A percentile compares a stretch with the other conserved stretches of the same genome.
Conservation (phyloP, 2,888 invertebrate species). For the Sinodicranocentrus sp. region DNA sequence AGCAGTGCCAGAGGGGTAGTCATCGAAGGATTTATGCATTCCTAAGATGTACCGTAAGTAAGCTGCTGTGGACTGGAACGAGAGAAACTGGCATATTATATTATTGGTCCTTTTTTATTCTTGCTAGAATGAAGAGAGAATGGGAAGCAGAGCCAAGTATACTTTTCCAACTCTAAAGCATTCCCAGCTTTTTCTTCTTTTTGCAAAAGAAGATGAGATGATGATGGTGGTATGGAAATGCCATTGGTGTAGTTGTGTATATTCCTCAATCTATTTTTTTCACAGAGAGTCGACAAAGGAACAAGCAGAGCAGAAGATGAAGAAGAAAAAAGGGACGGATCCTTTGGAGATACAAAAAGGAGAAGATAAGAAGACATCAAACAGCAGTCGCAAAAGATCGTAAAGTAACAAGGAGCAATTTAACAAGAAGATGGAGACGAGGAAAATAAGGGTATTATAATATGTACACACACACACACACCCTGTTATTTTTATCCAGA, state of each 20-base stretch:
- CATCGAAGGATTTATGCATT: slow-evolving; percentile 28
- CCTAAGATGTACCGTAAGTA: slow-evolving; percentile 8
- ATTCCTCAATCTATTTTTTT: background rate
- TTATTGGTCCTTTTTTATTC: background rate
- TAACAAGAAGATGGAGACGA: background rate
- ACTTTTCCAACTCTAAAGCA: background rate
- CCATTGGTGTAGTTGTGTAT: background rate
- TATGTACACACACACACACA: background rate
- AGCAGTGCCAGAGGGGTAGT: background rate
- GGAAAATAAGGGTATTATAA: background rate
- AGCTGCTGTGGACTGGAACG: slow-evolving; percentile 15
- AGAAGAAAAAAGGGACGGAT: background rate
- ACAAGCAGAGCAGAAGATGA: slow-evolving; percentile 10
- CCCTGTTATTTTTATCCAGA: no score
- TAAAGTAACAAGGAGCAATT: background rate
- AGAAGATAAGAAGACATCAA: slow-evolving; percentile 6
- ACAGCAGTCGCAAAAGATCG: background rate
- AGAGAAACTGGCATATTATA: background rate
- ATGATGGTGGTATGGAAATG: slow-evolving; percentile 1
- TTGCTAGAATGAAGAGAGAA: background rate
- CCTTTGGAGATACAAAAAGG: background rate
- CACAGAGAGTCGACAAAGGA: slow-evolving; percentile 1
- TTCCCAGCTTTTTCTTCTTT: slow-evolving; percentile 8
- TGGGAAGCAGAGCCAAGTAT: background rate
- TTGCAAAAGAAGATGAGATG: no score